Conservation (phyloP, 2,888 invertebrate genomes). For the Oscheius sp. region DNA sequence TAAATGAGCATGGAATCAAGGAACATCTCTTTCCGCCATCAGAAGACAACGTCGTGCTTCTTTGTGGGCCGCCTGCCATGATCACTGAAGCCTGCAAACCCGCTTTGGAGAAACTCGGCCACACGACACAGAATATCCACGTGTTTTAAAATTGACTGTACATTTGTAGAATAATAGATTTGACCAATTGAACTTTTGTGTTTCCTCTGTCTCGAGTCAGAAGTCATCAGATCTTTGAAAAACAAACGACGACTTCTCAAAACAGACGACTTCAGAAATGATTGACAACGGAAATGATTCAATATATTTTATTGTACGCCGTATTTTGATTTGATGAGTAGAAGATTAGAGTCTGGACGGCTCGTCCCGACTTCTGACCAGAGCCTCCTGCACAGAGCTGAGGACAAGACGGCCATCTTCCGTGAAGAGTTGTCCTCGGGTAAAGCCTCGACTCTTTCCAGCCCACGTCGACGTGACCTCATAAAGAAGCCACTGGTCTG, state of each 20-base stretch:
- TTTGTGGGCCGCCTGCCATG: constrained; percentile 98
- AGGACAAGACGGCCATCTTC: constrained; percentile 65
- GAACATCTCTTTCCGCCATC: constrained; percentile 84
- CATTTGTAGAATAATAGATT: too few relatives aligned
- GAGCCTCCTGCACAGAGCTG: constrained; percentile 63
- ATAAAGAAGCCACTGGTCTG: constrained; percentile 70
- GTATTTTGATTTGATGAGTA: too few relatives aligned
- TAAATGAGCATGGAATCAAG: constrained; percentile 88
- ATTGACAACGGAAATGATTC: too few relatives aligned
- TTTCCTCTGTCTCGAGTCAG: too few relatives aligned
- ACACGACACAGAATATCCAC: constrained; percentile 71
- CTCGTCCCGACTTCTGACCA: constrained; percentile 56
- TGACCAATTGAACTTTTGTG: too few relatives aligned
- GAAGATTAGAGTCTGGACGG: neutral
- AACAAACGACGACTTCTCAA: too few relatives aligned
- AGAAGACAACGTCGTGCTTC: constrained; percentile 85
- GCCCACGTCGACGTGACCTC: constrained; percentile 61
- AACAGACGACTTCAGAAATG: too few relatives aligned
- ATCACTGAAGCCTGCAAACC: constrained; percentile 93
- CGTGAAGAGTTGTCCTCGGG: constrained; percentile 63
- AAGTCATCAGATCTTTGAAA: too few relatives aligned
- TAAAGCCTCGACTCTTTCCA: constrained; percentile 58
- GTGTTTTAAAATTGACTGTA: constrained; percentile 46
- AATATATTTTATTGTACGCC: neutral
- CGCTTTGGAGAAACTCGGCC: constrained; percentile 90